phyloP scores from a whole-genome alignment of 2,797 vertebrate species.

The Okamejei kenojei region DNA sequence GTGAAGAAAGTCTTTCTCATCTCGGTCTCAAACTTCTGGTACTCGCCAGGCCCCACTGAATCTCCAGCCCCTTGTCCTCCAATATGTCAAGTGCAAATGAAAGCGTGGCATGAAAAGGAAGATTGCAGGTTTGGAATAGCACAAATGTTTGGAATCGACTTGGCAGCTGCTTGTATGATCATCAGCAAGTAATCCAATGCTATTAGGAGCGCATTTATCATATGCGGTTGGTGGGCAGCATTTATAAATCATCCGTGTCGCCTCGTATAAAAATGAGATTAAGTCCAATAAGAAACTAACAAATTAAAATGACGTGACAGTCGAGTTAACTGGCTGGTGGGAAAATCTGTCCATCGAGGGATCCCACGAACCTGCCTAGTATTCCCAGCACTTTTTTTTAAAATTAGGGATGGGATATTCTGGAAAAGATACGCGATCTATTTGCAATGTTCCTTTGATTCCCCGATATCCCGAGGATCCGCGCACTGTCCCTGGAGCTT shows the following conservation, averaged over 20 bases:
- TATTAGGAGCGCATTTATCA: background rate
- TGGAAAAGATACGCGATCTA: background rate
- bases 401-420: background rate
- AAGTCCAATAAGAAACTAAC: background rate
- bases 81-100: background rate
- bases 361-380: background rate
- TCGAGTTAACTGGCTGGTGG: background rate
- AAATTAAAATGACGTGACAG: background rate
- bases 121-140: background rate
- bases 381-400: too few relatives aligned
- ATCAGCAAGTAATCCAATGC: background rate
- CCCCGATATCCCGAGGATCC: background rate
- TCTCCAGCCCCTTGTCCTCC: background rate
- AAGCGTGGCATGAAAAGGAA: background rate
- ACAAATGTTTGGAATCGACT: too few relatives aligned
- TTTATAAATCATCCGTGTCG: background rate
- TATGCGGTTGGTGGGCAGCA: background rate
- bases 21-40: background rate
- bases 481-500: background rate
- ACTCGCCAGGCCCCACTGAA: background rate
- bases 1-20: too few relatives aligned
- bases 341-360: background rate
- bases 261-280: background rate
- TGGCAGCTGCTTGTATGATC: background rate
- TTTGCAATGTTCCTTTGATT: background rate